A percentile compares a stretch with the other conserved stretches of the same genome.
phyloP scores from a whole-genome alignment of 2,113 vertebrate genomes.

The Pholis gunnellus region DNA sequence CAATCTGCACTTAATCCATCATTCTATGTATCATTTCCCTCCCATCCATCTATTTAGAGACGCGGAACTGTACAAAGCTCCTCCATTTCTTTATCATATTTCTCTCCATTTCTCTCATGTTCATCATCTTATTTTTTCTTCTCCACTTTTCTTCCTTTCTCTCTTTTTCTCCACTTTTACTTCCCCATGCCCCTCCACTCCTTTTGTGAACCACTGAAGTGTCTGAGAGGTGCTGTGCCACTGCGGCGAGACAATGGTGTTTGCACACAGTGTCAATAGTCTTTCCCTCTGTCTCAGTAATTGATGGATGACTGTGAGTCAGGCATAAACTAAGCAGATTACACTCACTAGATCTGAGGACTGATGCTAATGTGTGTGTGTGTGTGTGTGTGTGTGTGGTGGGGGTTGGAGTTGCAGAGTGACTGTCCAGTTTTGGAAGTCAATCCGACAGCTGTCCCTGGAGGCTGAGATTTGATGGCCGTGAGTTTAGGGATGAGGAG shows the following conservation, averaged over 20 bases:
- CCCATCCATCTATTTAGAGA: conserved; percentile 64
- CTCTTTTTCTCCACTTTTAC: background rate
- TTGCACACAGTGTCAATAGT: conserved; percentile 89
- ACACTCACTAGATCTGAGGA: conserved; percentile 61
- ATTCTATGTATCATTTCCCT: conserved; percentile 57
- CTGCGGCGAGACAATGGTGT: conserved; percentile 84
- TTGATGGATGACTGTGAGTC: conserved; percentile 81
- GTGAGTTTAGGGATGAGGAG: conserved; percentile 56
- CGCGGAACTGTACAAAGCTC: conserved; percentile 20
- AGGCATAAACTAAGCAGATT: conserved; percentile 80
- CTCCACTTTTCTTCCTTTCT: background rate
- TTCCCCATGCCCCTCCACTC: background rate
- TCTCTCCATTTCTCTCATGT: background rate
- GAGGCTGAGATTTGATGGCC: conserved; percentile 60
- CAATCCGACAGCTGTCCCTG: conserved; percentile 65
- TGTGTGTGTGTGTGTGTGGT: conserved; percentile 28
- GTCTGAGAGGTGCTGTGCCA: conserved; percentile 83
- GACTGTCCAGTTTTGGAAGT: conserved; percentile 73
- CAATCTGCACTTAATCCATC: conserved; percentile 64
- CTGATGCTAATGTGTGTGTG: conserved; percentile 52
- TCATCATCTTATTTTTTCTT: background rate
- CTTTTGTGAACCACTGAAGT: conserved; percentile 86
- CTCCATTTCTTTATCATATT: background rate
- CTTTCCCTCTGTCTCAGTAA: conserved; percentile 81
- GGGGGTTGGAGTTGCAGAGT: conserved; percentile 46